Evolutionary conservation across 2,888 invertebrate species (phyloP).

Genomic region (Anthophora plumipes): DNA sequence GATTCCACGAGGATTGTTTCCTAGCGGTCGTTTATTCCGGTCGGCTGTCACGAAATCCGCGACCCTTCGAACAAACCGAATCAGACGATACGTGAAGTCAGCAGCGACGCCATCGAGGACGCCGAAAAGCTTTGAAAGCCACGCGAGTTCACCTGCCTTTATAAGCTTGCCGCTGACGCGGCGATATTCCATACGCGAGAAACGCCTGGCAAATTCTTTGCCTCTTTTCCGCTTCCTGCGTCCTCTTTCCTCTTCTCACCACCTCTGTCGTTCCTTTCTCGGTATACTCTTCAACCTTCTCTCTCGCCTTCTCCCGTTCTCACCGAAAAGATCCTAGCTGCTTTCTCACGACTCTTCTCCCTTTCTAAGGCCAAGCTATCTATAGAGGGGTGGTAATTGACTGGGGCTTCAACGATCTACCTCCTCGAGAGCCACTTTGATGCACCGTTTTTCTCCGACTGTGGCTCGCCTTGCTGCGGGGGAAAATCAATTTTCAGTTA

Average conservation of each 20-base stretch:
- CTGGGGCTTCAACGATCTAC: conserved; percentile 54
- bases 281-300: neutral
- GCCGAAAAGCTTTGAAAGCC: conserved; percentile 42
- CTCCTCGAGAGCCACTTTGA: conserved; percentile 63
- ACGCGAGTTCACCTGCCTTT: conserved; percentile 36
- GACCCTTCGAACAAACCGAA: conserved; percentile 48
- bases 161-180: conserved; percentile 60
- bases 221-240: conserved; percentile 22
- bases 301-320: conserved; percentile 13
- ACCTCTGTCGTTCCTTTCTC: neutral
- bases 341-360: conserved; percentile 18
- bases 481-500: conserved; percentile 61
- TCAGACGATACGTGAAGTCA: conserved; percentile 64
- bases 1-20: neutral
- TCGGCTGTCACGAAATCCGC: conserved; percentile 48
- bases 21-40: conserved; percentile 59
- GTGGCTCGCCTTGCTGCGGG: conserved; percentile 1
- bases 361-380: conserved; percentile 1
- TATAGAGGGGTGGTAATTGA: conserved; percentile 62
- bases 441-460: conserved; percentile 29
- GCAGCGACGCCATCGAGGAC: conserved; percentile 21
- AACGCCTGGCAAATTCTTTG: conserved; percentile 44
- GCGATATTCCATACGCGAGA: conserved; percentile 60
- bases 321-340: conserved; percentile 8
- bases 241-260: no score